Conservation (phyloP, 2,797 vertebrate genomes). For the Cossypha niveicapilla region DNA sequence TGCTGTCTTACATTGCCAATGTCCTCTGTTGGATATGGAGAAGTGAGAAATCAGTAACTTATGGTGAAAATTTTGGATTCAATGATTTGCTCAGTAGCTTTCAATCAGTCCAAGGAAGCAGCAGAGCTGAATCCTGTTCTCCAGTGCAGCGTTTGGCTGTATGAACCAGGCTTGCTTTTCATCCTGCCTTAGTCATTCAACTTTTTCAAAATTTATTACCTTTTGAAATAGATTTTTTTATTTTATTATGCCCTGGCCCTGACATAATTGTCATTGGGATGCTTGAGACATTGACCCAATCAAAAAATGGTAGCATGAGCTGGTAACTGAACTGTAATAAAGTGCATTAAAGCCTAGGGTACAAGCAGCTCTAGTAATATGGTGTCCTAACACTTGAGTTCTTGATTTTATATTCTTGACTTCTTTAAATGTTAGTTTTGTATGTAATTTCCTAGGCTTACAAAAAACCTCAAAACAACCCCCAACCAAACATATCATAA, state of each 20-base stretch:
- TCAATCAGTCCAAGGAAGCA: not conserved
- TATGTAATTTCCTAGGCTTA: not conserved
- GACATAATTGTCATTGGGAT: not conserved
- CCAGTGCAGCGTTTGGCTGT: not conserved
- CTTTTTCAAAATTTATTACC: not conserved
- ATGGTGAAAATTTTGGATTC: not conserved
- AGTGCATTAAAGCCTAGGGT: not conserved
- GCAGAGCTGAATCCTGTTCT: not conserved
- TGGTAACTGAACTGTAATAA: not conserved
- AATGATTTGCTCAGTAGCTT: not conserved
- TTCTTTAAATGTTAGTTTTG: conserved; percentile 6
- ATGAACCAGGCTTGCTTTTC: not conserved
- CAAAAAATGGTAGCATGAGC: not conserved
- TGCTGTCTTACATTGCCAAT: not conserved
- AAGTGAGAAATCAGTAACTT: not conserved
- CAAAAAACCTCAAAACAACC: not conserved
- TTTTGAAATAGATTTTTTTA: not conserved
- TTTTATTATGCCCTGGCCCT: not conserved
- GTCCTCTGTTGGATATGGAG: not conserved
- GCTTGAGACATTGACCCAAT: not conserved
- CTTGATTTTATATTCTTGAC: not conserved
- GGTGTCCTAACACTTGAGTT: not conserved
- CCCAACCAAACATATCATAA: not conserved
- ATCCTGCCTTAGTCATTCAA: not conserved
- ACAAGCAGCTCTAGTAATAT: not conserved